Base-by-base conservation (phyloP, 2,888 invertebrate genomes). In the Meloe dianella region DNA sequence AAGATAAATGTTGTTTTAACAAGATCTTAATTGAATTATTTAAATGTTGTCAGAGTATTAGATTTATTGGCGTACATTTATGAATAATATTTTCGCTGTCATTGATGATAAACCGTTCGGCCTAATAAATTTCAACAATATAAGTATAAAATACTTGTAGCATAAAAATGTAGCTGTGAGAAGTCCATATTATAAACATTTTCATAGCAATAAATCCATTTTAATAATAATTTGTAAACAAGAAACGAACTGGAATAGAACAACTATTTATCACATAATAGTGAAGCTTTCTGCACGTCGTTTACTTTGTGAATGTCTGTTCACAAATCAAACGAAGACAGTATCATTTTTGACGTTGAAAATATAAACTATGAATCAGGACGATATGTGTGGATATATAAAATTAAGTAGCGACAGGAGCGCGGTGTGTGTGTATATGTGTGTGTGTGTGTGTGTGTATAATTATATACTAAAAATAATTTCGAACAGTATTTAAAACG, bases 251-350 rank as follows among this genome's bases (percentile, higher is more conserved):
- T 77, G 79, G 79, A 80, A 79, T 80, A 78, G 79, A 78, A 79
- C 51, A 71, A 73, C 77, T 76, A 78, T 80, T 79, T 76, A 78
- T 78, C 79, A 78, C 67, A 65, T 69, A 51, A 62, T 27, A 56
- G 22, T 65, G 65, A 72, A 74, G 71, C 54, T 68, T 54, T 86
- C 86, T 83, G 83, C 83, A 85, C 85, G 86, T 86, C 86, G 85
- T 85, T 84, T 84, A 84, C 85, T 82, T 61, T 85, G 85, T 84
- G 85, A 84, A 84, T 20, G 85, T 84, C 85, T 83, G 84, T 84
- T 83, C 84, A 83, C 83, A 85, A 85, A 84, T 85, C 83, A 82
- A 81, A 84, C 81, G 84, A 82, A 85, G 85, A 85, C 82, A 84
- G 85, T 83, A 74, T 82, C 83, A 74, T n/a, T 77, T 76, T 75